Conservation (phyloP, 2,113 vertebrate genomes). For the Oriolus oriolus region DNA sequence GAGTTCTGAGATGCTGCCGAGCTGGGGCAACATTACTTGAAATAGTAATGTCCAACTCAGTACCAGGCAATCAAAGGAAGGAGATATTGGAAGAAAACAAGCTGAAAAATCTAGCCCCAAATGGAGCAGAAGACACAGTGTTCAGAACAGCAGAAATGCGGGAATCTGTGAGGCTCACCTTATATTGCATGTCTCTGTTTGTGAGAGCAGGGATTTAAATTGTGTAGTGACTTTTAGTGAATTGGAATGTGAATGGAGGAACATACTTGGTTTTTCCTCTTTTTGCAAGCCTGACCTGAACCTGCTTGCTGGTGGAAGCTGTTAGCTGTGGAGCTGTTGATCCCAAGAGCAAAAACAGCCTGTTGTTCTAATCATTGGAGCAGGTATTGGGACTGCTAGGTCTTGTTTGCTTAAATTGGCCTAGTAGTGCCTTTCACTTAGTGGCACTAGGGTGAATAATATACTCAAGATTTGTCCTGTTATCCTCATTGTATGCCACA, state of each 20-base stretch:
- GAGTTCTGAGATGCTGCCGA: neutral
- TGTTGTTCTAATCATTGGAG: neutral
- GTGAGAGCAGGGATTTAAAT: neutral
- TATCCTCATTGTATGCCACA: neutral
- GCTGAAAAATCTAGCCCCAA: neutral
- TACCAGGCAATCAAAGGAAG: neutral
- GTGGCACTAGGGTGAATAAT: neutral
- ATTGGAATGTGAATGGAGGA: neutral
- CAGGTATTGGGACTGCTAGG: neutral
- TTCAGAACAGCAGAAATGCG: neutral
- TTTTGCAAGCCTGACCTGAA: neutral
- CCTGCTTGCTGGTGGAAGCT: neutral
- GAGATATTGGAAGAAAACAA: neutral
- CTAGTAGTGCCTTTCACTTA: neutral
- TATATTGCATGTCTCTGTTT: neutral
- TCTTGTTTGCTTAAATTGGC: slow-evolving; percentile 12
- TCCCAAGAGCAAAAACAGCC: neutral
- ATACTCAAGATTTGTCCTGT: neutral
- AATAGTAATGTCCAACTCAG: neutral
- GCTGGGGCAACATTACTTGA: neutral
- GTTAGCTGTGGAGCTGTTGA: neutral
- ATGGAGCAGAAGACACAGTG: neutral
- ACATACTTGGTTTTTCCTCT: neutral
- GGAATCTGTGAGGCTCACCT: neutral
- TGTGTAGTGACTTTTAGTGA: neutral